These are phyloP conservation scores for Chrysotoxum bicinctum DNA, from an alignment of 2,888 invertebrate species.

Conservation along the genomic window DNA sequence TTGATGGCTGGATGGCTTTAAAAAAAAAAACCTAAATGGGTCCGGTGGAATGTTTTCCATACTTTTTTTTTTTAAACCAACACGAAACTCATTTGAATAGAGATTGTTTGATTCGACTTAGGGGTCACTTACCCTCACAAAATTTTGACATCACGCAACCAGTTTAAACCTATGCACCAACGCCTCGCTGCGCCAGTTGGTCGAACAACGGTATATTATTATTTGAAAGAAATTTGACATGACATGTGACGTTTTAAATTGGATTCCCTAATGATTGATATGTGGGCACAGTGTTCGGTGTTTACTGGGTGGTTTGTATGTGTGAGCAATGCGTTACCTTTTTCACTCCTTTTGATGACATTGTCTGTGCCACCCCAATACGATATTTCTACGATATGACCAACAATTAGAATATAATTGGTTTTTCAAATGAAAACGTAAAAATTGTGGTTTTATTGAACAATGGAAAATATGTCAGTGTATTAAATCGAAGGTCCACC, in stretches of 20 bases:
- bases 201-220: slow-evolving; percentile 37
- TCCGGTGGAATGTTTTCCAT: slow-evolving; percentile 15
- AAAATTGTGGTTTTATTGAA: neutral
- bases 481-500: neutral
- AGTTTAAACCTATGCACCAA: slow-evolving; percentile 65
- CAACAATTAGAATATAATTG: slow-evolving; percentile 41
- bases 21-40: slow-evolving; percentile 3
- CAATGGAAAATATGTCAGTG: neutral
- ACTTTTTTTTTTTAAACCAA: slow-evolving; percentile 36
- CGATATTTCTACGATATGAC: slow-evolving; percentile 24
- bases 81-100: slow-evolving; percentile 26
- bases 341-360: slow-evolving; percentile 47
- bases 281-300: slow-evolving; percentile 21
- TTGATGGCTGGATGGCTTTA: slow-evolving; percentile 26
- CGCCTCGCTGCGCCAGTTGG: slow-evolving; percentile 63
- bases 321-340: slow-evolving; percentile 38
- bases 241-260: slow-evolving; percentile 67
- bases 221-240: slow-evolving; percentile 54
- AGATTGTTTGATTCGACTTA: neutral
- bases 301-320: neutral
- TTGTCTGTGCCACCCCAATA: slow-evolving; percentile 36
- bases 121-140: slow-evolving; percentile 53
- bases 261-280: slow-evolving; percentile 63
- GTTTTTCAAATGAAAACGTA: slow-evolving; percentile 30
- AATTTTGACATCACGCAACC: slow-evolving; percentile 55